Base-by-base conservation (phyloP, 2,113 vertebrate genomes). In the Physeter macrocephalus region DNA sequence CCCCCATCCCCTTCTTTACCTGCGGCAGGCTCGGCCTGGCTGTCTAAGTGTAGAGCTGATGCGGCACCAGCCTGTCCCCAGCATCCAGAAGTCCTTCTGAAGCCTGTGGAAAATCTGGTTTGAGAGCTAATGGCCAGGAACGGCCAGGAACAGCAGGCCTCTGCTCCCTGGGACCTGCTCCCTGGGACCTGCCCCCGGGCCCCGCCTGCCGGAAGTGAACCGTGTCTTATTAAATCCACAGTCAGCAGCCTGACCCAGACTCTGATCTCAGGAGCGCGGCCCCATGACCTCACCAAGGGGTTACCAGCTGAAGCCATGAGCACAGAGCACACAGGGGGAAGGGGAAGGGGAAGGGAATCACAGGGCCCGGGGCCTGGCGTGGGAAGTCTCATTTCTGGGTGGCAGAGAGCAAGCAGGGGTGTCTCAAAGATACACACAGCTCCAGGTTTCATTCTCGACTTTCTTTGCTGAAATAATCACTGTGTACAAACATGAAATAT, bases 221-320 rank as follows among this genome's bases (percentile, higher is more conserved):
- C 5, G 1, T 2, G 21, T 54, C 72, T 77, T 31, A 12, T 25
- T 49, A 75, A 75, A 49, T 5, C 52, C 59, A 3, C n/a, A 27
- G 49, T 52, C 0, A 0, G 21, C 20, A 4, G 4, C 61, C 57
- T 59, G n/a, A 31, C 18, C 21, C 0, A 2, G 21, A 59, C 80
- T 15, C 67, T 62, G 59, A 34, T 41, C 80, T 93, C 31, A 27
- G 6, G 54, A 8, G 39, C 23, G 9, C 0, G 6, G 74, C 21
- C 46, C 29, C 57, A 4, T 31, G 41, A n/a, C 14, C 46, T n/a
- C n/a, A 15, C 41, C 36, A 69, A 18, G 27, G 39, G 87, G 62
- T 84, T 57, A 49, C 52, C 54, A 74, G 41, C 31, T 66, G 83
- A 62, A 54, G 69, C 52, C 1, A 0, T 39, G 3, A 41, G 13